Base-by-base conservation (phyloP, 2,113 vertebrate species). In the Bungarus multicinctus region DNA sequence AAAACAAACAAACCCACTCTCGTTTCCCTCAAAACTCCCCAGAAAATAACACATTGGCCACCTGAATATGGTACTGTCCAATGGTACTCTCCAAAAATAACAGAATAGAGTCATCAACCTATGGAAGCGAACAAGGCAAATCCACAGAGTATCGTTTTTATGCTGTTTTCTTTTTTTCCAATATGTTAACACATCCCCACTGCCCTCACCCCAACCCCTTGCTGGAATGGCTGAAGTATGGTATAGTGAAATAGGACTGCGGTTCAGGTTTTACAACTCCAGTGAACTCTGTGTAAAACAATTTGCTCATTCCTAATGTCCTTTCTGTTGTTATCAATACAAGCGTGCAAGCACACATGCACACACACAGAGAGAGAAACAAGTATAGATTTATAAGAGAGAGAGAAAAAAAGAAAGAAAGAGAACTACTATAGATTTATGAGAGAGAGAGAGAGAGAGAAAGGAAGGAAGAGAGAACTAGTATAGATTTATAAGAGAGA, bases 201-300 rank as follows among this genome's bases (percentile, higher is more conserved):
- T 25, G 85, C 43, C 25, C 45, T 45, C 39, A 3, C 5, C 45
- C 43, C 22, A 11, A 27, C 43, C 27, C 5, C 85, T 87, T 50
- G 4, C 52, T 87, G 47, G 23, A 30, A 25, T 0, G 25, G 11
- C 47, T 27, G 23, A 52, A 87, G 23, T 87, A 52, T 8, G 1
- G 47, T 50, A 50, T 20, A 39, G 6, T 81, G 6, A 81, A 39
- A 8, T 34, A 39, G 69, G 16, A 34, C 16, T 22, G 2, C 18
- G 20, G 69, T 8, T 81, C 34, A 39, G 34, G 6, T 81, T 81
- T 81, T 81, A 81, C 18, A 81, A 81, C 34, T 81, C 18, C n/a
- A 81, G 34, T 22, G n/a, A 81, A 39, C 34, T 20, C 34, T 81
- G n/a, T 94, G 90, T 43, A 91, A 95, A 92, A 86, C 89, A 86